Evolutionary conservation across 1,140 invertebrate species (phyloP).

Genomic region (Drosophila kepulauana): DNA sequence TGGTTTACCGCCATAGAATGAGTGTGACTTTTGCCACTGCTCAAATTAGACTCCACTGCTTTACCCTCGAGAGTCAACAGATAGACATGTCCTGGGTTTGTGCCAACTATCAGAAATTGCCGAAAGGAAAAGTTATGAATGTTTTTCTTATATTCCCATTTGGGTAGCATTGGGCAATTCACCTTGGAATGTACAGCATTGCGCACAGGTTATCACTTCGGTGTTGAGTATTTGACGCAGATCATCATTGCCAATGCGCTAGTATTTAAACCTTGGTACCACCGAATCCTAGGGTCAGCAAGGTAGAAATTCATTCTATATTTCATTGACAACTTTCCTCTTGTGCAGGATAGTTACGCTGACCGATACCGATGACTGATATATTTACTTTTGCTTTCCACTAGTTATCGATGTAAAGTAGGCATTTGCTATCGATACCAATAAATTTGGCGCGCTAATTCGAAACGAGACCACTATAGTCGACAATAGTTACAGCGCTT

Average conservation of each 20-base stretch:
- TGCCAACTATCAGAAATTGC: conserved; percentile 96
- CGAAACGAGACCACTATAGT: not conserved
- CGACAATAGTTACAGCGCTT: conserved; percentile 11
- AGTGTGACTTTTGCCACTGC: conserved; percentile 88
- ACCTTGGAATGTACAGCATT: conserved; percentile 97
- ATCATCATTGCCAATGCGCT: conserved; percentile 93
- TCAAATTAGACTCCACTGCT: conserved; percentile 87
- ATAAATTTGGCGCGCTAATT: not conserved
- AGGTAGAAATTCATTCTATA: not conserved
- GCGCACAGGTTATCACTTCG: conserved; percentile 91
- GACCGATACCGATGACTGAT: not conserved
- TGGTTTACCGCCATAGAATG: conserved; percentile 97
- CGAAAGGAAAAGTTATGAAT: conserved; percentile 1
- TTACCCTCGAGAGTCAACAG: conserved; percentile 97
- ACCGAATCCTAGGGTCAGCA: conserved; percentile 82
- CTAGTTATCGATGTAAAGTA: conserved; percentile 7
- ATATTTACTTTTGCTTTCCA: not conserved
- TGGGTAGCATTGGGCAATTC: conserved; percentile 66
- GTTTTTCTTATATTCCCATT: not conserved
- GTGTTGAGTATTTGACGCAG: conserved; percentile 93
- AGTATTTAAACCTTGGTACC: conserved; percentile 97
- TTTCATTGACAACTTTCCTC: not conserved
- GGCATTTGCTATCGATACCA: conserved; percentile 4
- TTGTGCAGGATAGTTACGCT: conserved; percentile 32
- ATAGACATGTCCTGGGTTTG: conserved; percentile 95